A percentile compares a stretch with the other conserved stretches of the same genome.
These are phyloP conservation scores for Drosophila hamatofila DNA, from an alignment of 2,888 invertebrate genomes.

Conservation along the genomic window DNA sequence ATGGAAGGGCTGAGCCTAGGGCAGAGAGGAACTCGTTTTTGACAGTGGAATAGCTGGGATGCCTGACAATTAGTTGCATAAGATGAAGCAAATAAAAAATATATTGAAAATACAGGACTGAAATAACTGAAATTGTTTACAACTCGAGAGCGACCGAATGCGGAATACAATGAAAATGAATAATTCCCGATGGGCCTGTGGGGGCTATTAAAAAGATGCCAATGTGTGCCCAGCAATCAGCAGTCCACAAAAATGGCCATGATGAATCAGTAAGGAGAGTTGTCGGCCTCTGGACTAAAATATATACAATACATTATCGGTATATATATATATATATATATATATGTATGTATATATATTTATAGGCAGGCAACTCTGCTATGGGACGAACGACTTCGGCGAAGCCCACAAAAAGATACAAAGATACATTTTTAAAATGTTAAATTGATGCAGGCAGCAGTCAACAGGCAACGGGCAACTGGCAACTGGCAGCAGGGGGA, in stretches of 20 bases:
- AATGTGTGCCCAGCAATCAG: conserved; percentile 70
- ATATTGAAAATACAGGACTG: conserved; percentile 8
- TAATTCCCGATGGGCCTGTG: conserved; percentile 76
- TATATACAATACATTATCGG: conserved; percentile 67
- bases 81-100: conserved; percentile 38
- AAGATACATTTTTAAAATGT: conserved; percentile 80
- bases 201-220: conserved; percentile 79
- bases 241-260: conserved; percentile 70
- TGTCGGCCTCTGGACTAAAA: conserved; percentile 50
- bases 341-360: background rate
- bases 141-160: conserved; percentile 49
- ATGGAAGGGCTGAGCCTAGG: background rate
- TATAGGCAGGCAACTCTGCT: conserved; percentile 31
- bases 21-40: conserved; percentile 26
- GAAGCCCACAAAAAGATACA: conserved; percentile 71
- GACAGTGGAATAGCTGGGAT: conserved; percentile 62
- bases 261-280: conserved; percentile 73
- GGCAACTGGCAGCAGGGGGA: conserved; percentile 7
- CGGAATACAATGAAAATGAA: conserved; percentile 73
- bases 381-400: conserved; percentile 66
- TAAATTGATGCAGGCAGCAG: conserved; percentile 72
- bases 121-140: conserved; percentile 73
- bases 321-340: background rate
- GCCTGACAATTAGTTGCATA: conserved; percentile 79
- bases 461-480: conserved; percentile 12